Evolutionary conservation across 2,797 vertebrate species (phyloP).

Genomic region (Rhodeus uyekii): DNA sequence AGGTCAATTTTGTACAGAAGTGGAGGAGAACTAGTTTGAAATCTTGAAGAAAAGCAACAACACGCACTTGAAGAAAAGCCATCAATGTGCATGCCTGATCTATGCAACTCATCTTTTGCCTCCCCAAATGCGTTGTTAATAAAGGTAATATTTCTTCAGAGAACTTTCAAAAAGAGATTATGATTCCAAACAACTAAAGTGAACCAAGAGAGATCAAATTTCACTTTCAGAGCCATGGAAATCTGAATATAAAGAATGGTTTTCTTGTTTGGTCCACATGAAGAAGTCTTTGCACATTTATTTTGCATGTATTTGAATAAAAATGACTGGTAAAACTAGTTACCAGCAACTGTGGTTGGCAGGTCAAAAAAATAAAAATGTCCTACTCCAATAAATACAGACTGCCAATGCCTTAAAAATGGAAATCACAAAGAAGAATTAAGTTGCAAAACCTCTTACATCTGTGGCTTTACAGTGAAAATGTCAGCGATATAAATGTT

Average conservation of each 20-base stretch:
- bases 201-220: not conserved
- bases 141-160: not conserved
- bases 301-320: not conserved
- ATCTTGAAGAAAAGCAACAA: not conserved
- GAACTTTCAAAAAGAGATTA: not conserved
- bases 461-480: conserved; percentile 1
- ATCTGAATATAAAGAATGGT: not conserved
- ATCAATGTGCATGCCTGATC: too few relatives aligned
- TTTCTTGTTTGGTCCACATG: not conserved
- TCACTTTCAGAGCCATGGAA: not conserved
- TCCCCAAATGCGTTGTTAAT: not conserved
- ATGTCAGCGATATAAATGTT: conserved; percentile 10
- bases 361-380: not conserved
- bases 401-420: not conserved
- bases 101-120: too few relatives aligned
- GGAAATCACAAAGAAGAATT: not conserved
- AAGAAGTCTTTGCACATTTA: not conserved
- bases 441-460: not conserved
- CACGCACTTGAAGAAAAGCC: not conserved
- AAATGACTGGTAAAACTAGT: not conserved
- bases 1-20: too few relatives aligned
- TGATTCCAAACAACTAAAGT: not conserved
- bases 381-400: not conserved
- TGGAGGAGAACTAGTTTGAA: too few relatives aligned
- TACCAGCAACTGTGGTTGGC: not conserved